These are phyloP conservation scores for Zeuzera pyrina DNA, from an alignment of 2,888 invertebrate genomes.

Conservation along the genomic window DNA sequence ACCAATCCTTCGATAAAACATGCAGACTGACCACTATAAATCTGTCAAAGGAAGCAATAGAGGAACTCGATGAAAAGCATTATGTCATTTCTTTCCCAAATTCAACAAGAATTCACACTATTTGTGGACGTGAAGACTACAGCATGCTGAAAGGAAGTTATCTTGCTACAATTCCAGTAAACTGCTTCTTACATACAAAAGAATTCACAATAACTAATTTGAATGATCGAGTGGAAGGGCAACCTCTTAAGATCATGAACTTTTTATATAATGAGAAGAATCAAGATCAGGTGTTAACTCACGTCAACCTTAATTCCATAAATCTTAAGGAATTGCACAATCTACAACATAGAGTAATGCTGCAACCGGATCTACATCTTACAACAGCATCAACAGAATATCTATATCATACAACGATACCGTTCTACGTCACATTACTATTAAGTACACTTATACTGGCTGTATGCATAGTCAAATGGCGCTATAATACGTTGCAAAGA, in stretches of 20 bases:
- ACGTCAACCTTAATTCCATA: constrained; percentile 7
- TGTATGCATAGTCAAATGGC: not conserved
- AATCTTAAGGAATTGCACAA: constrained; percentile 7
- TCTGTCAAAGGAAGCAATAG: constrained; percentile 4
- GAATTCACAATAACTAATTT: constrained; percentile 11
- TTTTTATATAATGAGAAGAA: constrained; percentile 3
- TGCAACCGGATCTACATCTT: constrained; percentile 6
- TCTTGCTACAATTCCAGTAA: constrained; percentile 8
- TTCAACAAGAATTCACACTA: constrained; percentile 5
- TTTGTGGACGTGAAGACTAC: constrained; percentile 3
- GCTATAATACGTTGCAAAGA: too few relatives aligned
- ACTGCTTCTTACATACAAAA: constrained; percentile 7
- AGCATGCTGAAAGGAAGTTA: constrained; percentile 8
- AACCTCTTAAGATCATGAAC: constrained; percentile 11
- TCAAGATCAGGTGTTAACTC: constrained; percentile 1
- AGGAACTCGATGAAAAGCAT: constrained; percentile 6
- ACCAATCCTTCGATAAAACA: constrained; percentile 12
- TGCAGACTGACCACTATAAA: constrained; percentile 3
- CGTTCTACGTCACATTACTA: constrained; percentile 4
- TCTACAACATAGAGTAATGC: constrained; percentile 7
- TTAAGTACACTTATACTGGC: not conserved
- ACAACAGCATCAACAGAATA: constrained; percentile 1
- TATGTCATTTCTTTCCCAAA: constrained; percentile 7
- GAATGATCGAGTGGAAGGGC: constrained; percentile 10
- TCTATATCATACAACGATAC: constrained; percentile 9